Conservation (phyloP, 2,113 vertebrate genomes). For the Corvus moneduloides region DNA sequence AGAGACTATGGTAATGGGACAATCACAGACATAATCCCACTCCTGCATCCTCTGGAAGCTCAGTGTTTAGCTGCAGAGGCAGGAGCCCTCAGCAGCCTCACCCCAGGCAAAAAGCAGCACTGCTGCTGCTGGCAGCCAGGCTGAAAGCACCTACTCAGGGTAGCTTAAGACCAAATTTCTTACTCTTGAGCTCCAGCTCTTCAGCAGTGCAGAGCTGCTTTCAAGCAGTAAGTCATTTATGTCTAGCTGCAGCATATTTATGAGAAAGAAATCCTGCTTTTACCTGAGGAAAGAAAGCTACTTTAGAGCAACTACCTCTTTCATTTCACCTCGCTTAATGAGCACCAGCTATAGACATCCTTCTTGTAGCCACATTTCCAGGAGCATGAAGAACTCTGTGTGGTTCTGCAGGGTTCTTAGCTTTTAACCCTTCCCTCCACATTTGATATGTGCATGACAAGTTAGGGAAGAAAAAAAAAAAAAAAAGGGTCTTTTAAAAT, state of each 20-base stretch:
- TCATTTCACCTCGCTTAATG: background rate
- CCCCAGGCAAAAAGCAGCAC: background rate
- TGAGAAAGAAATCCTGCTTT: constrained; percentile 9
- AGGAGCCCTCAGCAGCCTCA: background rate
- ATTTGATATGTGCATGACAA: background rate
- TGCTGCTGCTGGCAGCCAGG: background rate
- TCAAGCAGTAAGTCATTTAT: constrained; percentile 15
- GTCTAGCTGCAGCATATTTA: background rate
- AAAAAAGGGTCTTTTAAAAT: background rate
- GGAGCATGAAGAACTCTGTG: background rate
- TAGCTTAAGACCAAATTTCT: background rate
- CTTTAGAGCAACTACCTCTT: background rate
- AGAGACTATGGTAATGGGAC: background rate
- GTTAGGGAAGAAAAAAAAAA: rapidly evolving
- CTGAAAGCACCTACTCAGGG: background rate
- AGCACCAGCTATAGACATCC: background rate
- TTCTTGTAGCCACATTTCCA: background rate
- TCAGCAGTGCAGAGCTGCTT: background rate
- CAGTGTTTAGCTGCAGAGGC: background rate
- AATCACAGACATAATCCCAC: background rate
- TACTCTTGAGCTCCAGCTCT: background rate
- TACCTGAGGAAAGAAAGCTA: constrained; percentile 21
- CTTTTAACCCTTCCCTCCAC: background rate
- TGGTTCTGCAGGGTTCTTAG: background rate
- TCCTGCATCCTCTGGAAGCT: background rate